Evolutionary conservation across 2,888 invertebrate species (phyloP).

Genomic region (Dasypolia templi): DNA sequence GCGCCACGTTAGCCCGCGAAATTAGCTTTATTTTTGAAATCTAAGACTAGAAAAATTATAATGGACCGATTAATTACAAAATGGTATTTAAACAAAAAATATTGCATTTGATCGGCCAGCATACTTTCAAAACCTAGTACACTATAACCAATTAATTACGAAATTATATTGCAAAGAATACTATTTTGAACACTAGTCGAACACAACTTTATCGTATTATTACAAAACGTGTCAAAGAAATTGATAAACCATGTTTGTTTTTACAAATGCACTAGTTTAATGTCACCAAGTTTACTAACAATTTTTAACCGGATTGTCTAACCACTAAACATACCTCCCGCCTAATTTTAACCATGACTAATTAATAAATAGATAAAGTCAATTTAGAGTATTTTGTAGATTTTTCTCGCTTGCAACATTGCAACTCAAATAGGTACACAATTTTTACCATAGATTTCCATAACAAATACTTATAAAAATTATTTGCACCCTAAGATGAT

Average conservation of each 20-base stretch:
- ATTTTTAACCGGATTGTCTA: slow-evolving; percentile 35
- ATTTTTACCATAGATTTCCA: slow-evolving; percentile 4
- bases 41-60: not conserved
- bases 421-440: not conserved
- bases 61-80: not conserved
- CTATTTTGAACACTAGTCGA: not conserved
- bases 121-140: slow-evolving; percentile 39
- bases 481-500: slow-evolving; percentile 32
- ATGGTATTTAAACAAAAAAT: slow-evolving; percentile 11
- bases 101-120: slow-evolving; percentile 34
- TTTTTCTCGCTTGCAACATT: slow-evolving; percentile 14
- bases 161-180: slow-evolving; percentile 39
- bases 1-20: not conserved
- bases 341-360: slow-evolving; percentile 54
- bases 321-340: slow-evolving; percentile 58
- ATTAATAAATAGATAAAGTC: slow-evolving; percentile 30
- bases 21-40: not conserved
- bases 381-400: slow-evolving; percentile 28
- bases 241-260: slow-evolving; percentile 40
- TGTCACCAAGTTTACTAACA: slow-evolving; percentile 46
- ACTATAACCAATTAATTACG: too few relatives aligned
- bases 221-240: slow-evolving; percentile 11
- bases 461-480: slow-evolving; percentile 11
- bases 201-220: slow-evolving; percentile 18
- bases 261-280: slow-evolving; percentile 50